A percentile compares a stretch with the other conserved stretches of the same genome.
Evolutionary conservation across 1,140 invertebrate genomes (phyloP).

Genomic region (Pseudomyrmex dendroicus): DNA sequence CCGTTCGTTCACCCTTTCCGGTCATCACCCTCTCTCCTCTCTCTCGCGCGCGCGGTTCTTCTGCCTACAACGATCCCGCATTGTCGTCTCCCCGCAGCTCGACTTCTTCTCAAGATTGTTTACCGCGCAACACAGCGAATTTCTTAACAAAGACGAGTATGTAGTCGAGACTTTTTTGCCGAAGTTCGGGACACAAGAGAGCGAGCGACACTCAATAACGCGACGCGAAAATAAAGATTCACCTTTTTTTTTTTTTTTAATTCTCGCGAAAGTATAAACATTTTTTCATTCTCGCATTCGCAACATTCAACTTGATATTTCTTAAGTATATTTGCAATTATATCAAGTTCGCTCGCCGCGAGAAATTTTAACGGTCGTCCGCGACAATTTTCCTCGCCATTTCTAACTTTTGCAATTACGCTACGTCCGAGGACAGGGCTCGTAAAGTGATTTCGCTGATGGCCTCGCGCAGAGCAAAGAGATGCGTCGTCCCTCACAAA

Average conservation of each 20-base stretch:
- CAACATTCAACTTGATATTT: slow-evolving; percentile 11
- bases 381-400: slow-evolving; percentile 31
- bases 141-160: slow-evolving; percentile 18
- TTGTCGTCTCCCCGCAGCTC: slow-evolving; percentile 69
- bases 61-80: slow-evolving; percentile 66
- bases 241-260: no score
- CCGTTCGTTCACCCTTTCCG: slow-evolving; percentile 82
- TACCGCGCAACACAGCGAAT: slow-evolving; percentile 23
- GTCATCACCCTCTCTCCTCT: slow-evolving; percentile 79
- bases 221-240: not conserved
- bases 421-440: not conserved
- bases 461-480: slow-evolving; percentile 13
- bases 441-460: slow-evolving; percentile 52
- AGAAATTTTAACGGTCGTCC: slow-evolving; percentile 31
- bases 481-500: slow-evolving; percentile 34
- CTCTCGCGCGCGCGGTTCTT: slow-evolving; percentile 61
- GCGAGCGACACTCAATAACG: not conserved
- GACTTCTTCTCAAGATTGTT: slow-evolving; percentile 67
- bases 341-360: not conserved
- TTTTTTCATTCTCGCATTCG: not conserved
- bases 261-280: no score
- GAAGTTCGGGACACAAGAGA: not conserved
- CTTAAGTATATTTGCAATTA: not conserved
- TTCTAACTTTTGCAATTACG: slow-evolving; percentile 44
- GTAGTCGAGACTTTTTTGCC: not conserved